Evolutionary conservation across 2,797 vertebrate species (phyloP).

Genomic region (Dipus sagitta): DNA sequence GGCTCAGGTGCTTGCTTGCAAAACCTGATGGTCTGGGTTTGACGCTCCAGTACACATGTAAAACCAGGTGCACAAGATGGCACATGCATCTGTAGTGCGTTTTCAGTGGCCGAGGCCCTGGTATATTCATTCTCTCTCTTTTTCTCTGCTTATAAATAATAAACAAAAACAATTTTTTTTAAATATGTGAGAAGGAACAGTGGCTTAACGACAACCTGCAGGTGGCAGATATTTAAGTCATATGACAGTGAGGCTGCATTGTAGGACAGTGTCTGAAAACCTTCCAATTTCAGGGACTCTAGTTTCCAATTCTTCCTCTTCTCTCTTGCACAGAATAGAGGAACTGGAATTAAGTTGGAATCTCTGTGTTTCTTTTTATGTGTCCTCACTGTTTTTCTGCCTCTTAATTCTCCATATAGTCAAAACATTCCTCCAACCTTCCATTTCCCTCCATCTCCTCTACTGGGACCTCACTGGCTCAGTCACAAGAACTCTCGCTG

Average conservation of each 20-base stretch:
- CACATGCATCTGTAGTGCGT: too few relatives aligned
- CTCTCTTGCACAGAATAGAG: neutral
- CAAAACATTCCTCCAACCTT: neutral
- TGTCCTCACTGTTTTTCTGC: neutral
- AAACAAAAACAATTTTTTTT: neutral
- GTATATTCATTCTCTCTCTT: too few relatives aligned
- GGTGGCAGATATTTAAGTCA: neutral
- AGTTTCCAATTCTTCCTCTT: neutral
- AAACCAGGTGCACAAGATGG: too few relatives aligned
- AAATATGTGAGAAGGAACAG: neutral
- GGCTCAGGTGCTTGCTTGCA: too few relatives aligned
- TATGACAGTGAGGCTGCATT: neutral
- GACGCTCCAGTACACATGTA: too few relatives aligned
- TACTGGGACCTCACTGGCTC: neutral
- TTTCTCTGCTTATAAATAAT: too few relatives aligned
- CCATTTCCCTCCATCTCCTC: neutral
- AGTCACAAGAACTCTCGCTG: neutral
- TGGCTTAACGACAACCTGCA: neutral
- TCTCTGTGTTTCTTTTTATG: slow-evolving; percentile 14
- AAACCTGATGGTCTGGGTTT: too few relatives aligned
- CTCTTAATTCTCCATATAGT: neutral
- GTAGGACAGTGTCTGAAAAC: slow-evolving; percentile 3
- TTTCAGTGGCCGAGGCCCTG: too few relatives aligned
- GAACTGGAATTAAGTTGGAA: neutral
- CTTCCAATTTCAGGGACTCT: slow-evolving; percentile 1